These are phyloP conservation scores for Rutpela maculata DNA, from an alignment of 2,888 invertebrate genomes.

Conservation along the genomic window DNA sequence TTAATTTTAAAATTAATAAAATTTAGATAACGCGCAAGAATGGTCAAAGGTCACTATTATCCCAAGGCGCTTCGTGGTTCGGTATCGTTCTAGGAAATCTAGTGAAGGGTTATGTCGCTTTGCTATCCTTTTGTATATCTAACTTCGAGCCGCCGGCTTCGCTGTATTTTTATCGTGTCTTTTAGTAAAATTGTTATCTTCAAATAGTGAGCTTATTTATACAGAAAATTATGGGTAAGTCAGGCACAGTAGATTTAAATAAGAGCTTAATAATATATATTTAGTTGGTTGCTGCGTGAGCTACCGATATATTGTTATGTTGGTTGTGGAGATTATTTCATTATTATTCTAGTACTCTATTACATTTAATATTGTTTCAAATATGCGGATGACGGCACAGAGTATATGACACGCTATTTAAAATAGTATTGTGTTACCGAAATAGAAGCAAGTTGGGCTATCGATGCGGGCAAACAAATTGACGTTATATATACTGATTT, in stretches of 20 bases:
- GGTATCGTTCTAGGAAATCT: conserved; percentile 60
- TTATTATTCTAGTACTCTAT: too few species aligned
- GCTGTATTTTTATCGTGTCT: conserved; percentile 43
- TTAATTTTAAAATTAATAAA: conserved; percentile 59
- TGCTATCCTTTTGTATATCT: conserved; percentile 58
- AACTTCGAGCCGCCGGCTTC: conserved; percentile 46
- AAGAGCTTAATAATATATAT: not conserved
- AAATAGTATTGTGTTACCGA: too few species aligned
- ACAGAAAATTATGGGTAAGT: conserved; percentile 2
- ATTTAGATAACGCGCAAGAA: conserved; percentile 32
- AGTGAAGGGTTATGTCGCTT: conserved; percentile 56
- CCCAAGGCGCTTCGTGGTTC: conserved; percentile 52
- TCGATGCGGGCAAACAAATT: too few species aligned
- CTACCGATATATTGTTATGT: not conserved
- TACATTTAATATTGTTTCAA: too few species aligned
- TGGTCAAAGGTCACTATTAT: conserved; percentile 36
- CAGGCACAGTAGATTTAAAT: not conserved
- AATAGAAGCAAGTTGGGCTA: too few species aligned
- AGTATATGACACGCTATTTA: too few species aligned
- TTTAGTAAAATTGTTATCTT: conserved; percentile 34
- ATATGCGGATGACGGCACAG: too few species aligned
- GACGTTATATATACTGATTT: too few species aligned
- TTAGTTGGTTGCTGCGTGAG: not conserved
- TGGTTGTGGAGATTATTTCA: too few species aligned
- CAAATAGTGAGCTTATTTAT: conserved; percentile 15